Evolutionary conservation across 2,113 vertebrate genomes (phyloP).

Genomic region (Perccottus glenii): DNA sequence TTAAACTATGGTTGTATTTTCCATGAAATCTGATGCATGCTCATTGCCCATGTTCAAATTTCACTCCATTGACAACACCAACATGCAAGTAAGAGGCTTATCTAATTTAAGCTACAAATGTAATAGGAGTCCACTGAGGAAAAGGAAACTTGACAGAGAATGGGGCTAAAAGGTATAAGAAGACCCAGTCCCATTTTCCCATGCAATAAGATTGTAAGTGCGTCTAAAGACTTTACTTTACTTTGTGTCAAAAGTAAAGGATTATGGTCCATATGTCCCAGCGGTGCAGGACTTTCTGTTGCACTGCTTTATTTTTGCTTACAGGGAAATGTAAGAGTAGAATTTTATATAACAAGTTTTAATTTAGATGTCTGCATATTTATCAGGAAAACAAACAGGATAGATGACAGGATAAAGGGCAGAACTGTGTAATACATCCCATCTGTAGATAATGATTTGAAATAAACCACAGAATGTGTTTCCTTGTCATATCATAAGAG

Average conservation of each 20-base stretch:
- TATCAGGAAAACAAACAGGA: slow-evolving; percentile 19
- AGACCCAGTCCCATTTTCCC: slow-evolving; percentile 33
- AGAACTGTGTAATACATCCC: slow-evolving; percentile 17
- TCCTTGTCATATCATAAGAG: slow-evolving; percentile 31
- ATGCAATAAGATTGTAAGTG: slow-evolving; percentile 32
- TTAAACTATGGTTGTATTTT: no score
- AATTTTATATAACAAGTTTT: slow-evolving; percentile 49
- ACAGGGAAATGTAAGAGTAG: slow-evolving; percentile 46
- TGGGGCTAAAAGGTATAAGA: slow-evolving; percentile 37
- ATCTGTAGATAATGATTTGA: slow-evolving; percentile 34
- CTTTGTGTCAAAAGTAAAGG: slow-evolving; percentile 51
- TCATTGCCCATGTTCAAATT: background rate
- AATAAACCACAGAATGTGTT: slow-evolving; percentile 36
- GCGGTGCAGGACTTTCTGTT: slow-evolving; percentile 42
- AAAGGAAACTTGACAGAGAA: slow-evolving; percentile 35
- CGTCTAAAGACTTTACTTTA: slow-evolving; percentile 20
- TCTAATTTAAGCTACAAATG: slow-evolving; percentile 56
- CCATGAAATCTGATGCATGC: no score
- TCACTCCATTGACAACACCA: slow-evolving; percentile 15
- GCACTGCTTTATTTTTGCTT: slow-evolving; percentile 44
- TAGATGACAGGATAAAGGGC: slow-evolving; percentile 27
- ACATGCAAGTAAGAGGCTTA: slow-evolving; percentile 47
- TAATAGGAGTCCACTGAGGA: slow-evolving; percentile 35
- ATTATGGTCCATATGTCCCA: slow-evolving; percentile 54
- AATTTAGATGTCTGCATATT: slow-evolving; percentile 36